phyloP scores from a whole-genome alignment of 2,797 vertebrate species.

The Rousettus madagascariensis region DNA sequence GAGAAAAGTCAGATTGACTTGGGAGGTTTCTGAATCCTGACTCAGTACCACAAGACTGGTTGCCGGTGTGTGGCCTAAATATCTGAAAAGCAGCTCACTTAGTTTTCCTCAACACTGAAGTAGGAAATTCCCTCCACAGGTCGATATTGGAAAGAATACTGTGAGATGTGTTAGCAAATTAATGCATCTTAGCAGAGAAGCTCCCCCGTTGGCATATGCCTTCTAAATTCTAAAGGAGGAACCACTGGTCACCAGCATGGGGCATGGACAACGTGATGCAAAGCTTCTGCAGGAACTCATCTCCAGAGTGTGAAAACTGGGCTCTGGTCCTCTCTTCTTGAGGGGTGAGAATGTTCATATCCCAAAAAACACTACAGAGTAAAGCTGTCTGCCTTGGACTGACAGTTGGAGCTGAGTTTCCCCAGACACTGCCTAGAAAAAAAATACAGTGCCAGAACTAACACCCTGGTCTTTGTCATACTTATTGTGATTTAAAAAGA shows the following conservation, averaged over 20 bases:
- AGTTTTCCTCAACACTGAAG: background rate
- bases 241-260: background rate
- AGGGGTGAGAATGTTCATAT: background rate
- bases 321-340: background rate
- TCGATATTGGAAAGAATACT: background rate
- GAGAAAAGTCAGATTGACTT: background rate
- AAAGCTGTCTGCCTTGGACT: background rate
- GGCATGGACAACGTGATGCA: fast-evolving
- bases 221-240: background rate
- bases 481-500: background rate
- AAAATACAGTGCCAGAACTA: background rate
- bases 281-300: background rate
- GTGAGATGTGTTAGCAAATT: background rate
- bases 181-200: background rate
- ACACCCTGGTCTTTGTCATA: background rate
- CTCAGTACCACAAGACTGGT: background rate
- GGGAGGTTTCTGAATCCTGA: background rate
- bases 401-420: background rate
- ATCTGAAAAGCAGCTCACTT: background rate
- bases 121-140: background rate
- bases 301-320: background rate
- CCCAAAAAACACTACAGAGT: background rate
- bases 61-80: background rate
- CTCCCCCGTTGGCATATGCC: background rate
- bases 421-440: background rate